Conservation (phyloP, 2,113 vertebrate species). For the Campylorhamphus procurvoides region DNA sequence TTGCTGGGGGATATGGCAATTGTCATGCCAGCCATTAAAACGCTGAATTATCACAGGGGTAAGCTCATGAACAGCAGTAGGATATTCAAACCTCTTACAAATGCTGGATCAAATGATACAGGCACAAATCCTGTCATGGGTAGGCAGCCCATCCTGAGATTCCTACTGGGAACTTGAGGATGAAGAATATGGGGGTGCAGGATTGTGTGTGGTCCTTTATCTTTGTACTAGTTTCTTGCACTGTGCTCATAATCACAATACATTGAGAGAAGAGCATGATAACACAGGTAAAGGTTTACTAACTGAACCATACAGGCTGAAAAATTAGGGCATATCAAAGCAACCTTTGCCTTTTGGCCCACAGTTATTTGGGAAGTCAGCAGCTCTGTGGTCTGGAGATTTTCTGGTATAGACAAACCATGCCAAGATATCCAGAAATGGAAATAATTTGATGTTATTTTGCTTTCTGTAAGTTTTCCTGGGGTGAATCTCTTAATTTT, state of each 20-base stretch:
- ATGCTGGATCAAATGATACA: background rate
- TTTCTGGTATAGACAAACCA: background rate
- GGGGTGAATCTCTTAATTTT: background rate
- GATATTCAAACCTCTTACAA: background rate
- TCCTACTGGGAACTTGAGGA: background rate
- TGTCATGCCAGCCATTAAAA: slow-evolving; percentile 74
- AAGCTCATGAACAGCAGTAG: background rate
- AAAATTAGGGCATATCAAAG: background rate
- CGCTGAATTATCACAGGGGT: slow-evolving; percentile 79
- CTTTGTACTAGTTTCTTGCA: background rate
- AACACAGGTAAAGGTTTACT: background rate
- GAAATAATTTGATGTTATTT: background rate
- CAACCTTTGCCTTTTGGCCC: background rate
- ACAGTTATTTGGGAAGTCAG: background rate
- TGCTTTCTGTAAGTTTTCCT: background rate
- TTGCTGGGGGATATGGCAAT: slow-evolving; percentile 74
- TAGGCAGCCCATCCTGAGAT: background rate
- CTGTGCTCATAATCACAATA: background rate
- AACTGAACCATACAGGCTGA: background rate
- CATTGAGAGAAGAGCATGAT: background rate
- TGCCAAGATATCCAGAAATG: background rate
- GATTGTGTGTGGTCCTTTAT: background rate
- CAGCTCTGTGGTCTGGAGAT: background rate
- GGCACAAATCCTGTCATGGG: background rate
- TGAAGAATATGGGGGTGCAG: background rate